Evolutionary conservation across 2,888 invertebrate genomes (phyloP).

Genomic region (Agrochola macilenta): DNA sequence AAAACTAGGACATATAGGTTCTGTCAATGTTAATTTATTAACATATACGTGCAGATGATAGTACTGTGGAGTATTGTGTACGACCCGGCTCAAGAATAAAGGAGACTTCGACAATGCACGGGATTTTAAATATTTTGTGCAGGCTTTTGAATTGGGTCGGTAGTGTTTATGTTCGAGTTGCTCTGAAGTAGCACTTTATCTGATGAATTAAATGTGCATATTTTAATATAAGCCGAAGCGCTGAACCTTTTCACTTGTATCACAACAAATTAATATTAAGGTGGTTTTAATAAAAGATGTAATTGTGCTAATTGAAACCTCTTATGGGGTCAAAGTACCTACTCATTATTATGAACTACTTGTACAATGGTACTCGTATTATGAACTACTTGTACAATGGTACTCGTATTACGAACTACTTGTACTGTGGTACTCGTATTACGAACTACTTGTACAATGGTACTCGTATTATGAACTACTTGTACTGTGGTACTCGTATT

Average conservation of each 20-base stretch:
- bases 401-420: too few relatives aligned
- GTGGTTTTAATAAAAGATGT: neutral
- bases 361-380: too few relatives aligned
- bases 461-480: too few relatives aligned
- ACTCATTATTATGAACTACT: neutral
- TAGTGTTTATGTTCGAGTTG: neutral
- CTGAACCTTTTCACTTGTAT: neutral
- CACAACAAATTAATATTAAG: neutral
- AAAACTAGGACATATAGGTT: too few relatives aligned
- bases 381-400: too few relatives aligned
- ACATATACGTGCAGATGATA: neutral
- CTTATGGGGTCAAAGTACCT: neutral
- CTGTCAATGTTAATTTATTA: neutral
- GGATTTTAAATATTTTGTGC: conserved; percentile 32
- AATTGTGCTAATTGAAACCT: neutral
- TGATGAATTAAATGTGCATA: conserved; percentile 8
- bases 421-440: too few relatives aligned
- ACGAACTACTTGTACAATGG: too few relatives aligned
- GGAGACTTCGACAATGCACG: conserved; percentile 26
- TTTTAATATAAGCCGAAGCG: neutral
- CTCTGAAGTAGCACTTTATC: neutral
- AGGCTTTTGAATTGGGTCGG: conserved; percentile 7
- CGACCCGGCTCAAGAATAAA: conserved; percentile 31
- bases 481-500: too few relatives aligned
- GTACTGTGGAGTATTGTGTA: conserved; percentile 21